Conservation (phyloP, 2,113 vertebrate species). For the Hippocampus mohnikei region DNA sequence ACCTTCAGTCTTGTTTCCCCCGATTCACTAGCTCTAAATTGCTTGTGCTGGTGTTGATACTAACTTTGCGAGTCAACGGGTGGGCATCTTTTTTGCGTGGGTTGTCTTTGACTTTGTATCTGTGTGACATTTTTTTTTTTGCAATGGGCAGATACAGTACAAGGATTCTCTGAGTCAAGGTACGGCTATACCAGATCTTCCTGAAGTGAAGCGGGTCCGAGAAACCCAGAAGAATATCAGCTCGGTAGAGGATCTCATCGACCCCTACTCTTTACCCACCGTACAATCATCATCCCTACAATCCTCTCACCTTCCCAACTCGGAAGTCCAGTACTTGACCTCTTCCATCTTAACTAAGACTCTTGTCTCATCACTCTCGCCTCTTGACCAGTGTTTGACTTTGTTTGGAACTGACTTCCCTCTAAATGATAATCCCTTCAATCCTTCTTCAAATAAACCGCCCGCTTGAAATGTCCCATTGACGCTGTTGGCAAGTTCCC, state of each 20-base stretch:
- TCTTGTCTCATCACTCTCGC: slow-evolving; percentile 14
- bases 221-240: slow-evolving; percentile 98
- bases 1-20: not conserved
- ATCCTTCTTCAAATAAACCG: not conserved
- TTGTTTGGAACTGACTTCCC: slow-evolving; percentile 6
- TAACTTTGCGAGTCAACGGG: slow-evolving; percentile 18
- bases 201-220: slow-evolving; percentile 91
- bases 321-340: not conserved
- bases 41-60: not conserved
- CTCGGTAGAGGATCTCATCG: slow-evolving; percentile 78
- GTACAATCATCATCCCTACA: not conserved
- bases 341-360: slow-evolving; percentile 34
- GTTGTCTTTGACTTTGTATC: slow-evolving; percentile 31
- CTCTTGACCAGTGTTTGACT: slow-evolving; percentile 1
- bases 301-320: slow-evolving; percentile 4
- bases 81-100: slow-evolving; percentile 20
- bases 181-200: slow-evolving; percentile 90
- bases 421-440: not conserved
- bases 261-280: not conserved
- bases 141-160: slow-evolving; percentile 84
- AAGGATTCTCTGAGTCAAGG: slow-evolving; percentile 89
- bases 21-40: slow-evolving; percentile 12
- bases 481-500: not conserved
- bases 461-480: not conserved
- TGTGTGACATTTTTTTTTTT: slow-evolving; percentile 27